Evolutionary conservation across 2,888 invertebrate species (phyloP).

Genomic region (Papilio elwesi): DNA sequence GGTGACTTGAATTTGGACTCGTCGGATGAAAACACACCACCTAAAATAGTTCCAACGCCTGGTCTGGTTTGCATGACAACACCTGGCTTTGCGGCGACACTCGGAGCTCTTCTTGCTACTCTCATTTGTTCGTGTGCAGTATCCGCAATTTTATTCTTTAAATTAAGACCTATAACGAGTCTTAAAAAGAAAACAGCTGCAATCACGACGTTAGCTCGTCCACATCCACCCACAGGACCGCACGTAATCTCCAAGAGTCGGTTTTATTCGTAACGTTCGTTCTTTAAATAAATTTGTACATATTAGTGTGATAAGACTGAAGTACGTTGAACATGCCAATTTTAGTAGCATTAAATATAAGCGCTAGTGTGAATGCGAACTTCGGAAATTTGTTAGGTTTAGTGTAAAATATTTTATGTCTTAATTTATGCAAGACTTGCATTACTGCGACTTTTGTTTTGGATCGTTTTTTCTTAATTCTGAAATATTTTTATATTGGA

Average conservation of each 20-base stretch:
- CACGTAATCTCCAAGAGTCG: constrained; percentile 85
- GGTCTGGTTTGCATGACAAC: constrained; percentile 96
- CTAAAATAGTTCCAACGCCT: constrained; percentile 86
- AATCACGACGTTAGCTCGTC: constrained; percentile 75
- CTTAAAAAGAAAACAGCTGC: constrained; percentile 83
- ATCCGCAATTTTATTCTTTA: constrained; percentile 93
- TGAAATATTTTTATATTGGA: neutral
- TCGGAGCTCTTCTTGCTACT: constrained; percentile 92
- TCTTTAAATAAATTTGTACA: constrained; percentile 78
- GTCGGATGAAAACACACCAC: constrained; percentile 86
- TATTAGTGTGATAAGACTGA: constrained; percentile 84
- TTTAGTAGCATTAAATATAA: constrained; percentile 66
- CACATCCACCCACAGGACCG: constrained; percentile 73
- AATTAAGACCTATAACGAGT: constrained; percentile 88
- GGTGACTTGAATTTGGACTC: constrained; percentile 93
- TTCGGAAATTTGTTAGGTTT: constrained; percentile 41
- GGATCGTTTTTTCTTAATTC: neutral
- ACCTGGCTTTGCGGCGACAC: constrained; percentile 94
- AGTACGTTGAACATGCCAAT: constrained; percentile 76
- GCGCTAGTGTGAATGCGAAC: constrained; percentile 58
- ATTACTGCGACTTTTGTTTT: neutral
- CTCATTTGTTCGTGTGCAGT: constrained; percentile 93
- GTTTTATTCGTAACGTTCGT: constrained; percentile 86
- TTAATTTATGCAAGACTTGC: neutral
- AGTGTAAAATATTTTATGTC: constrained; percentile 4